phyloP scores from a whole-genome alignment of 2,888 invertebrate genomes.

The Eupithecia abbreviata region DNA sequence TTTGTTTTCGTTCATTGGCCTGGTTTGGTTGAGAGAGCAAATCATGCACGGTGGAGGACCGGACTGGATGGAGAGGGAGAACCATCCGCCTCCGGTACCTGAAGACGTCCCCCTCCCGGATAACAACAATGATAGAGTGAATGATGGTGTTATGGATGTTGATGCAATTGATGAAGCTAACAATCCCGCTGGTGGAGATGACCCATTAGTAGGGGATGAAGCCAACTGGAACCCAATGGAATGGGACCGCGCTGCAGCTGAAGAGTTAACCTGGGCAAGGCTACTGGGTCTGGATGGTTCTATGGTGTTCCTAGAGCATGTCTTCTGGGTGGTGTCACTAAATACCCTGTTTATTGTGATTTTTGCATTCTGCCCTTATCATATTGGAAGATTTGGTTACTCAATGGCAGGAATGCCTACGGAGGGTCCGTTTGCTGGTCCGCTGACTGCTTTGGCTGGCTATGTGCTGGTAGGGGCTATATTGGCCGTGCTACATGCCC shows the following conservation, averaged over 20 bases:
- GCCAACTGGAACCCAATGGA: slow-evolving; percentile 99
- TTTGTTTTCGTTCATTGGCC: slow-evolving; percentile 96
- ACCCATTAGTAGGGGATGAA: slow-evolving; percentile 87
- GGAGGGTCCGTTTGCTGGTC: slow-evolving; percentile 94
- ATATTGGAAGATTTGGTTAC: slow-evolving; percentile 94
- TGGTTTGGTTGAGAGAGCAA: slow-evolving; percentile 99
- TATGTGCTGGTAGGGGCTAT: slow-evolving; percentile 94
- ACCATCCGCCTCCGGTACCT: slow-evolving; percentile 77
- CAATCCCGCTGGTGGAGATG: slow-evolving; percentile 70
- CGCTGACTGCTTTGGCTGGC: slow-evolving; percentile 95
- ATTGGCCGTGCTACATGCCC: slow-evolving; percentile 92
- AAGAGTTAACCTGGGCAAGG: slow-evolving; percentile 99
- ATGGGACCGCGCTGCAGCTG: slow-evolving; percentile 98
- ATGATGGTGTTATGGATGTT: slow-evolving; percentile 68
- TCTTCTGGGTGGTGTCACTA: slow-evolving; percentile 99
- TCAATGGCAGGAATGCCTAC: slow-evolving; percentile 80
- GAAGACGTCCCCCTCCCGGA: slow-evolving; percentile 76
- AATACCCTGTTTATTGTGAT: slow-evolving; percentile 98
- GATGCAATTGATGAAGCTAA: slow-evolving; percentile 68
- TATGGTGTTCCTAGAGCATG: slow-evolving; percentile 98
- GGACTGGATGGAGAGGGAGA: slow-evolving; percentile 95
- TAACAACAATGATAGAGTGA: slow-evolving; percentile 78
- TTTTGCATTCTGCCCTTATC: slow-evolving; percentile 98
- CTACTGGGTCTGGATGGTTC: slow-evolving; percentile 98
- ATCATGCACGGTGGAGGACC: slow-evolving; percentile 98